A percentile compares a stretch with the other conserved stretches of the same genome.
These are phyloP conservation scores for Engystomops pustulosus DNA, from an alignment of 2,113 vertebrate genomes.

Conservation along the genomic window DNA sequence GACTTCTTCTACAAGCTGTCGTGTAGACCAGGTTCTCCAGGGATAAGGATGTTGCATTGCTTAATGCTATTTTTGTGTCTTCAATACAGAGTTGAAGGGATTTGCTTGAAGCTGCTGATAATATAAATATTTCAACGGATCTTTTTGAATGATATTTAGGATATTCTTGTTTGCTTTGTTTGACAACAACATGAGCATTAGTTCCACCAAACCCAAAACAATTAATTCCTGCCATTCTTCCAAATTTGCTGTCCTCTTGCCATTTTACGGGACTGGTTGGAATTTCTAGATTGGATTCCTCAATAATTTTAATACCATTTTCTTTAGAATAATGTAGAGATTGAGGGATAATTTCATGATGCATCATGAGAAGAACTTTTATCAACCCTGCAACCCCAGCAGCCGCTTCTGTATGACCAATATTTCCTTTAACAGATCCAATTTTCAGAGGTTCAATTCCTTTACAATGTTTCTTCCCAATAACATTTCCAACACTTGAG, in stretches of 20 bases:
- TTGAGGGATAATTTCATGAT: constrained; percentile 80
- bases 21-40: constrained; percentile 79
- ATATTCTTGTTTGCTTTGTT: constrained; percentile 68
- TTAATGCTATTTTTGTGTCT: constrained; percentile 72
- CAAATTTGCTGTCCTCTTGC: constrained; percentile 67
- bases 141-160: constrained; percentile 59
- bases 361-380: constrained; percentile 91
- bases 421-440: constrained; percentile 85
- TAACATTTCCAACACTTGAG: constrained; percentile 72
- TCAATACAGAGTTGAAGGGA: constrained; percentile 72
- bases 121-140: constrained; percentile 72
- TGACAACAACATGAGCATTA: constrained; percentile 82
- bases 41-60: constrained; percentile 60
- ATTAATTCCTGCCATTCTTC: constrained; percentile 82
- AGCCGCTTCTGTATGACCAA: constrained; percentile 85
- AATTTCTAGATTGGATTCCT: constrained; percentile 75
- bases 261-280: constrained; percentile 75
- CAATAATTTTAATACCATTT: constrained; percentile 73
- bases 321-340: constrained; percentile 81
- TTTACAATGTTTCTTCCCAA: constrained; percentile 70
- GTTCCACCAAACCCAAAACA: constrained; percentile 90
- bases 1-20: constrained; percentile 84
- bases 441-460: constrained; percentile 68
- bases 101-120: constrained; percentile 79
- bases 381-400: constrained; percentile 84